Evolutionary conservation across 2,113 vertebrate species (phyloP).

Genomic region (Terrapene triunguis): DNA sequence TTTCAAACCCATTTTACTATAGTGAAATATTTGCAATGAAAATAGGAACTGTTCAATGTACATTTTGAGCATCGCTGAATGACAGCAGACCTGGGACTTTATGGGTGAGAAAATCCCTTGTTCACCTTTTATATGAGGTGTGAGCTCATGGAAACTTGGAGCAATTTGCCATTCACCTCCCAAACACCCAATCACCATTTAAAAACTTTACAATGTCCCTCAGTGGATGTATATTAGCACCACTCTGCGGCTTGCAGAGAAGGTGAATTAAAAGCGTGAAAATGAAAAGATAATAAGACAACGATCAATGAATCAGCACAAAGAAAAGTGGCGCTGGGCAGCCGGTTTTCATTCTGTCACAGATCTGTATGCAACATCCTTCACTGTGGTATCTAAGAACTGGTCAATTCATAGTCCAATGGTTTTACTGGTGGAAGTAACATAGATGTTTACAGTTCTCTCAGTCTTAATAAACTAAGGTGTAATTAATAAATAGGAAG

Average conservation of each 20-base stretch:
- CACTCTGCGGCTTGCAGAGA: slow-evolving; percentile 13
- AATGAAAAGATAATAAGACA: slow-evolving; percentile 10
- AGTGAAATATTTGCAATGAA: slow-evolving; percentile 65
- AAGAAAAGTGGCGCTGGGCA: not conserved
- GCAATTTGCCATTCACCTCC: slow-evolving; percentile 62
- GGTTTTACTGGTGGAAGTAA: not conserved
- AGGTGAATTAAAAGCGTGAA: slow-evolving; percentile 29
- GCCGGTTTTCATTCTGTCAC: not conserved
- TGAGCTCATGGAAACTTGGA: slow-evolving; percentile 74
- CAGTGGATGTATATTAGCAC: slow-evolving; percentile 59
- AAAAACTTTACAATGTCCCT: slow-evolving; percentile 62
- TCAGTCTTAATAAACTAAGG: not conserved
- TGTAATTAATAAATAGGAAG: not conserved
- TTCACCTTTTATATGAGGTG: slow-evolving; percentile 60
- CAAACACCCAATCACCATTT: slow-evolving; percentile 62
- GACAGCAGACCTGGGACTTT: slow-evolving; percentile 59
- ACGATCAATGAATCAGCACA: not conserved
- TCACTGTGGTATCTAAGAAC: not conserved
- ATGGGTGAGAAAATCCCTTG: slow-evolving; percentile 58
- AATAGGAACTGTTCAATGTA: slow-evolving; percentile 57
- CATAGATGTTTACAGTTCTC: fast-evolving
- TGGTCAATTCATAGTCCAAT: not conserved
- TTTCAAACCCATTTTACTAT: slow-evolving; percentile 31
- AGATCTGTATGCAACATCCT: not conserved
- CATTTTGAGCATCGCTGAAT: slow-evolving; percentile 26